Base-by-base conservation (phyloP, 2,888 invertebrate genomes). In the Ochropleura leucogaster region DNA sequence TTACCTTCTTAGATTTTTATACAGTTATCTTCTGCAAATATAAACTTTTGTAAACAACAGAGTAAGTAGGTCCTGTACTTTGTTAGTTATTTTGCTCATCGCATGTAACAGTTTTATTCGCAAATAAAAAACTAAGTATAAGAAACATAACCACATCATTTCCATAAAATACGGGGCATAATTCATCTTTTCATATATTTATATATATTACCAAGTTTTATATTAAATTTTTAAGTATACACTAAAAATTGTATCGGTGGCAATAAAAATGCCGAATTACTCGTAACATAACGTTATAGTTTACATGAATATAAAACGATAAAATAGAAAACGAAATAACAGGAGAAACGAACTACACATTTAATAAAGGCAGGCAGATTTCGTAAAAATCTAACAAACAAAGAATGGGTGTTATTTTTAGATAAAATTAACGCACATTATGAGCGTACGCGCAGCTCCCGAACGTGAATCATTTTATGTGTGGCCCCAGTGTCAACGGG, bases 381-480 rank as follows among this genome's bases (percentile, higher is more conserved):
- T 95, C 94, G 94, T 95, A 94, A 95, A 94, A 94, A 93, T 93
- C 93, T 93, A 93, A 93, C 95, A 94, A 95, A 94, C 95, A 95
- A 95, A 95, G 95, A 95, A 95, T 94, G 89, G 92, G 91, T 95
- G 94, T 93, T 96, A 96, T 96, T 95, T 95, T 95, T 94, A 95
- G 95, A 94, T 94, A 93, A 95, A 96, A 96, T 96, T 96, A 96
- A 95, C 96, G 95, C 94, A 94, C 93, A 94, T 95, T 95, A 95
- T 91, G 93, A 93, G 88, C 93, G 93, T 92, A 92, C 93, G 92
- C 92, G 93, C 93, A 90, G 93, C 91, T 92, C 90, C 92, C 92
- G 90, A 90, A 91, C 92, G 90, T 96, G 96, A 96, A 94, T 96
- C 96, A 96, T 92, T 90, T 85, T 80, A 80, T 88, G 89, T 83